phyloP scores from a whole-genome alignment of 2,113 vertebrate species.

The Rhynchopsitta pachyrhyncha region DNA sequence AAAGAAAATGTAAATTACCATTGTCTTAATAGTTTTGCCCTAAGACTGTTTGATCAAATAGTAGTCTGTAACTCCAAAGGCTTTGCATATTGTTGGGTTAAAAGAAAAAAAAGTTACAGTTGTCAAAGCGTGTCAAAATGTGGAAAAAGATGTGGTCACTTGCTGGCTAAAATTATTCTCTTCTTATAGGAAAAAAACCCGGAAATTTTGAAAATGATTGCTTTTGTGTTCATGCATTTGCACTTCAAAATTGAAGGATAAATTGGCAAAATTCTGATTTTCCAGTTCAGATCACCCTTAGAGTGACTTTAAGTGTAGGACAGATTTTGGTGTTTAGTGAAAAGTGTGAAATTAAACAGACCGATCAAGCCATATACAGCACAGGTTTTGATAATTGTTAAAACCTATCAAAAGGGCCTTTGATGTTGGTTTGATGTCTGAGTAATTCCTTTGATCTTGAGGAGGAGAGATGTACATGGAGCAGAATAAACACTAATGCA shows the following conservation, averaged over 20 bases:
- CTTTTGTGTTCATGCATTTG: not conserved
- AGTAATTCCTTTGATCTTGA: not conserved
- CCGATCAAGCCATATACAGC: not conserved
- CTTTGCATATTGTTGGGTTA: not conserved
- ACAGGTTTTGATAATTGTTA: not conserved
- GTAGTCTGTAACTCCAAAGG: not conserved
- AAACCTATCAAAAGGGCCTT: not conserved
- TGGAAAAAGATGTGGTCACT: not conserved
- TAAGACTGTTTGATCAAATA: not conserved
- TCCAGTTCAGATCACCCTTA: not conserved
- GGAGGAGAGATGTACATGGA: not conserved
- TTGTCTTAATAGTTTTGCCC: not conserved
- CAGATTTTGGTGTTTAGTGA: not conserved
- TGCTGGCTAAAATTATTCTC: not conserved
- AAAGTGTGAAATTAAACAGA: not conserved
- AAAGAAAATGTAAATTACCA: not conserved
- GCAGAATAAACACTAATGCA: accelerated
- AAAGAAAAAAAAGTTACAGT: not conserved
- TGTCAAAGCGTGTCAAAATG: not conserved
- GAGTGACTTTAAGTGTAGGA: not conserved
- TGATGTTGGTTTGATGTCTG: not conserved
- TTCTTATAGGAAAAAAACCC: accelerated
- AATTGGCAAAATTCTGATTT: not conserved
- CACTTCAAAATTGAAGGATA: not conserved
- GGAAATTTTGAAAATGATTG: not conserved